Evolutionary conservation across 1,140 invertebrate genomes (phyloP), one percentile per base, ranked within the genome.

Genomic region (Leptestheria dahalacensis): DNA sequence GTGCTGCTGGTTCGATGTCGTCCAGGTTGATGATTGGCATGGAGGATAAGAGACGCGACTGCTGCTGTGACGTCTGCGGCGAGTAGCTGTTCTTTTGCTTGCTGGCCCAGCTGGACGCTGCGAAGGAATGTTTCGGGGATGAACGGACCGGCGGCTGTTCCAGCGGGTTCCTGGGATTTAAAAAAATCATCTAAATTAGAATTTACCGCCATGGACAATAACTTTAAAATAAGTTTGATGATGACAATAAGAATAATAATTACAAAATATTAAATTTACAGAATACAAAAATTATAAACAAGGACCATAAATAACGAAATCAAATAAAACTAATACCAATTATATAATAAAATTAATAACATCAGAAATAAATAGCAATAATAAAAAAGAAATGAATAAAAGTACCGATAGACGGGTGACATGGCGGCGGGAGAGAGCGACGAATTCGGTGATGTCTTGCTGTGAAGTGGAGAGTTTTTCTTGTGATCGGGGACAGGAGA

Each of bases 11-110:
- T 23, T 28, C 28, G 20, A 48, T 47, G 24, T 24, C 41, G 57
- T 11, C 33, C 3, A 28, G 33, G 57, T 48, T 11, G 26, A 62
- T 20, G 33, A 60, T 29, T 18, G 25, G 28, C 26, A 24, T 26
- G 15, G 25, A 41, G 28, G 54, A 50, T 4, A 47, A 47, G n/a
- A 41, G 48, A 48, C 73, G 24, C n/a, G n/a, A n/a, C n/a, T n/a
- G n/a, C n/a, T 24, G 18, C 41, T 63, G 23, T 18, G 11, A 51
- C 11, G 23, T 54, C 23, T 65, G 51, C 20, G 46, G 60, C 59
- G 28, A 26, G 26, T 48, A 58, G 33, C 18, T 55, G 33, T 3
- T 55, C 23, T 29, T 55, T 20, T 29, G 28, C 6, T 55, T 55
- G 24, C 53, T 24, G 48, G 3, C 15, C 24, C 18, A 23, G 23